Conservation (phyloP, 2,888 invertebrate species). For the Sinodicranocentrus sp. region DNA sequence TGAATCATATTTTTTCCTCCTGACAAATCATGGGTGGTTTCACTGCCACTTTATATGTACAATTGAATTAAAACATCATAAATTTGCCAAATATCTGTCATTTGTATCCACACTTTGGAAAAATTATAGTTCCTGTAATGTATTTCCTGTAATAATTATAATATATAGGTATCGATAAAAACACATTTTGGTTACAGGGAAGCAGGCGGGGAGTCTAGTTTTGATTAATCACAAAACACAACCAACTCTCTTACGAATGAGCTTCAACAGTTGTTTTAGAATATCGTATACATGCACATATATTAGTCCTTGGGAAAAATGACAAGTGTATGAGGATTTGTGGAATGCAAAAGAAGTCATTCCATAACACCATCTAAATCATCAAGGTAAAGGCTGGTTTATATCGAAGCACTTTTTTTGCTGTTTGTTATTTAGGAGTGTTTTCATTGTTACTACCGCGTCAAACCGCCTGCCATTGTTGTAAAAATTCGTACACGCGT, state of each 20-base stretch:
- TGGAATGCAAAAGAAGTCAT: too few relatives aligned
- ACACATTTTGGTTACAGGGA: slow-evolving; percentile 6
- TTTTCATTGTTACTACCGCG: slow-evolving; percentile 27
- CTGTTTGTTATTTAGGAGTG: background rate
- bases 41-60: background rate
- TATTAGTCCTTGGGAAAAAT: slow-evolving; percentile 48
- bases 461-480: background rate
- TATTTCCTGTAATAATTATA: too few relatives aligned
- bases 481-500: background rate
- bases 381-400: slow-evolving; percentile 29
- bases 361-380: slow-evolving; percentile 57
- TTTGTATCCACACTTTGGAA: background rate
- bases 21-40: background rate
- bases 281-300: background rate
- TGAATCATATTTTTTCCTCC: slow-evolving; percentile 3
- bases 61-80: slow-evolving; percentile 28
- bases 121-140: too few relatives aligned
- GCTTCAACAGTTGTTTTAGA: too few relatives aligned
- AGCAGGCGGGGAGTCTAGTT: slow-evolving; percentile 64
- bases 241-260: background rate
- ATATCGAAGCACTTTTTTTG: slow-evolving; percentile 53
- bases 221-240: slow-evolving; percentile 53
- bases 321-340: slow-evolving; percentile 48
- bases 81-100: slow-evolving; percentile 17
- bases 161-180: slow-evolving; percentile 6